A percentile compares a stretch with the other conserved stretches of the same genome.
Conservation (phyloP, 64 coral and sea anemone species). For the Astreopora myriophthalma region DNA sequence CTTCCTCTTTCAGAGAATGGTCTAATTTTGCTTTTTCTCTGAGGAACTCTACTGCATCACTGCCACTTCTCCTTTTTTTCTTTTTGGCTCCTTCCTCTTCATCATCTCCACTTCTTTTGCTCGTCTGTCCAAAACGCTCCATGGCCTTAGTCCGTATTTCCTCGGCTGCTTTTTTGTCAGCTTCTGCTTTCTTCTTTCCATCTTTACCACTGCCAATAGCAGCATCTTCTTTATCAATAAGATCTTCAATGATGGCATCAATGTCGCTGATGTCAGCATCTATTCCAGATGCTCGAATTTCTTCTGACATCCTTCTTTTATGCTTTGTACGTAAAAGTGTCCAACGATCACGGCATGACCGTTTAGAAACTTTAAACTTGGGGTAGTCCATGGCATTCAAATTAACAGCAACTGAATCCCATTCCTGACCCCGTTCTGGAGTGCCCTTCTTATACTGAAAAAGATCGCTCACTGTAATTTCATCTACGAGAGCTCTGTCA, state of each 20-base stretch:
- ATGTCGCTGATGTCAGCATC: slow-evolving; percentile 36
- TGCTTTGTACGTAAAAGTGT: neutral
- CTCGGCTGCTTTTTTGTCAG: slow-evolving; percentile 42
- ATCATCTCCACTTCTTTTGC: slow-evolving; percentile 5
- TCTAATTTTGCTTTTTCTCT: neutral
- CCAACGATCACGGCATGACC: neutral
- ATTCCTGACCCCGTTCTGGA: slow-evolving; percentile 27
- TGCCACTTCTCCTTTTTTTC: slow-evolving; percentile 50
- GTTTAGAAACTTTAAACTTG: slow-evolving; percentile 20
- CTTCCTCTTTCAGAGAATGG: neutral
- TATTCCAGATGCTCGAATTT: slow-evolving; percentile 34
- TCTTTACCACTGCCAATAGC: neutral
- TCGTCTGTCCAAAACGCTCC: slow-evolving; percentile 35
- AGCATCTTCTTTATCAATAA: slow-evolving; percentile 4
- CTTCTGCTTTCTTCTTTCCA: slow-evolving; percentile 12
- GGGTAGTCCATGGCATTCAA: slow-evolving; percentile 26
- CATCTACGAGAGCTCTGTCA: neutral
- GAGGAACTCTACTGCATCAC: slow-evolving; percentile 6
- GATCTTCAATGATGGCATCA: neutral
- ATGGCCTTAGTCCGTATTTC: slow-evolving; percentile 36
- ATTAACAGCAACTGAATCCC: slow-evolving; percentile 32
- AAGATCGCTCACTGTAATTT: neutral
- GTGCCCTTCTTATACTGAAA: slow-evolving; percentile 23
- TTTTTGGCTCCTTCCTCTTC: neutral
- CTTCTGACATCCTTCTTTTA: slow-evolving; percentile 6